Percentiles rank a stretch among this genome's conserved stretches.
Conservation (phyloP, 2,797 vertebrate genomes). For the Columba guinea region DNA sequence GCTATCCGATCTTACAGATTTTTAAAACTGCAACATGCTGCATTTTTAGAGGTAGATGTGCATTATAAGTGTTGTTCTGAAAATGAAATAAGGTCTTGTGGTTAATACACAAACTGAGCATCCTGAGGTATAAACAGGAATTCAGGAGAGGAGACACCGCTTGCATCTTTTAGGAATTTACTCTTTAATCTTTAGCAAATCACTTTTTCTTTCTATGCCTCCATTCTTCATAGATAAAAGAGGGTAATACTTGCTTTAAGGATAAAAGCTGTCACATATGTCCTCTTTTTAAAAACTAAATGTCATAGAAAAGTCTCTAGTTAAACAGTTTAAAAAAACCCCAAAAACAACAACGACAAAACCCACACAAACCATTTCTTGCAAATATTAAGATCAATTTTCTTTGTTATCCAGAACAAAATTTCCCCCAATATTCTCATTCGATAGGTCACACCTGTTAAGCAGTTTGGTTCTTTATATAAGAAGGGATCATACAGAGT, state of each 20-base stretch:
- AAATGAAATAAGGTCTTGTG: neutral
- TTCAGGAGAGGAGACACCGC: neutral
- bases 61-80: neutral
- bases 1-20: neutral
- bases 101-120: neutral
- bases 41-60: neutral
- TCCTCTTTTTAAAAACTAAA: neutral
- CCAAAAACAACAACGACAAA: too few species aligned
- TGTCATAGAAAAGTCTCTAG: neutral
- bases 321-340: neutral
- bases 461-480: neutral
- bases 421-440: neutral
- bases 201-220: neutral
- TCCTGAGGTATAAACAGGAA: neutral
- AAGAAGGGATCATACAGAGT: neutral
- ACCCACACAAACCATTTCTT: neutral
- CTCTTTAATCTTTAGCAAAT: constrained; percentile 1
- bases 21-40: neutral
- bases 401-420: neutral
- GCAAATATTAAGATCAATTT: neutral
- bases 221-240: neutral
- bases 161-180: neutral
- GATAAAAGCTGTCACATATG: neutral
- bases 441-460: neutral
- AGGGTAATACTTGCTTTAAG: neutral